These are phyloP conservation scores for Toxotes jaculatrix DNA, from an alignment of 2,113 vertebrate species.

Conservation along the genomic window DNA sequence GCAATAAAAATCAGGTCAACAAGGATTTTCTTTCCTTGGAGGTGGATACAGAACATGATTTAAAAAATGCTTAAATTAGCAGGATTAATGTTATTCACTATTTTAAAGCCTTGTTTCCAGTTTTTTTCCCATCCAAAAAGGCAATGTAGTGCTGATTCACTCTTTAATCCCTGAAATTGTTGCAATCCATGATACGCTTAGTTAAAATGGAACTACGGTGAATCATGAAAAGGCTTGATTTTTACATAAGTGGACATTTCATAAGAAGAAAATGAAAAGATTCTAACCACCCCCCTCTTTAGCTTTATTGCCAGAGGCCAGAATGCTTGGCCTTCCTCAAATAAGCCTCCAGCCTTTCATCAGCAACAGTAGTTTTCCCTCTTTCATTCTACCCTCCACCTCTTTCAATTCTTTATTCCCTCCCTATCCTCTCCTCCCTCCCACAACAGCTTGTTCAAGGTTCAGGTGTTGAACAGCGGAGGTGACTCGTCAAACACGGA, in stretches of 20 bases:
- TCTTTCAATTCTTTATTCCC: conserved; percentile 33
- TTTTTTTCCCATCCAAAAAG: not conserved
- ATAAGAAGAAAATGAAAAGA: conserved; percentile 11
- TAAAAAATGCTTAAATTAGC: conserved; percentile 4
- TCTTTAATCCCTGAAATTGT: conserved; percentile 6
- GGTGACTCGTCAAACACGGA: conserved; percentile 64
- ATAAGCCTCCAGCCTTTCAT: not conserved
- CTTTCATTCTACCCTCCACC: not conserved
- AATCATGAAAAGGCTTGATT: conserved; percentile 32
- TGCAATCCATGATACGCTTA: conserved; percentile 57
- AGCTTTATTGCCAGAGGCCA: conserved; percentile 8
- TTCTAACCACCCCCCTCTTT: conserved; percentile 13
- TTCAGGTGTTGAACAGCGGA: conserved; percentile 52
- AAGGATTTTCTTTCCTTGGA: not conserved
- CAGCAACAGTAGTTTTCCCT: not conserved
- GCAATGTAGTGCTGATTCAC: not conserved
- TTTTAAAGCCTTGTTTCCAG: conserved; percentile 3
- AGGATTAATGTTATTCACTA: conserved; percentile 12
- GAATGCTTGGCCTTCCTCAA: conserved; percentile 3
- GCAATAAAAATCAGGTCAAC: conserved; percentile 9
- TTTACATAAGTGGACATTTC: conserved; percentile 22
- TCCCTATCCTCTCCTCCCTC: conserved; percentile 28
- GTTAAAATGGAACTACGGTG: not conserved
- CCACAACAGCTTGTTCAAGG: conserved; percentile 87
- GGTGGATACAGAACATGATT: conserved; percentile 5